phyloP scores from a whole-genome alignment of 2,888 invertebrate species.

The Lymantria dispar region DNA sequence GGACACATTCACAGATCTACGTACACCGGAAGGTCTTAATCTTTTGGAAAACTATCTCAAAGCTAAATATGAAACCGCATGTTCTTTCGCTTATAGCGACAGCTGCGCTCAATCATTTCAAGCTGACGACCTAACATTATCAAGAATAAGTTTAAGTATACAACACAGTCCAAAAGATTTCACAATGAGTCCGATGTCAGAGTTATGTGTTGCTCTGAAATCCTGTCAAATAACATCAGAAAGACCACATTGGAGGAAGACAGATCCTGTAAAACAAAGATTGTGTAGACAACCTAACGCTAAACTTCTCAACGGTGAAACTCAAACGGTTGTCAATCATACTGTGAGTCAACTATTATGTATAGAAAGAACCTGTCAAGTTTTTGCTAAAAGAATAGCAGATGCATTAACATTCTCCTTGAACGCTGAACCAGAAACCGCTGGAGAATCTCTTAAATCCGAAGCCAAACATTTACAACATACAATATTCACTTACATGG shows the following conservation, averaged over 20 bases:
- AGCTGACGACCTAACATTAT: constrained; percentile 56
- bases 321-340: constrained; percentile 44
- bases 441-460: constrained; percentile 82
- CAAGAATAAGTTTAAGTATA: constrained; percentile 54
- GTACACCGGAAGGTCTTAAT: constrained; percentile 87
- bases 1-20: constrained; percentile 90
- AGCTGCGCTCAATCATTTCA: constrained; percentile 53
- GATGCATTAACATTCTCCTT: constrained; percentile 83
- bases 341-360: constrained; percentile 68
- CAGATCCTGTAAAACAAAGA: constrained; percentile 59
- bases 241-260: constrained; percentile 58
- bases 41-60: constrained; percentile 89
- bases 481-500: constrained; percentile 86
- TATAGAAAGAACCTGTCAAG: constrained; percentile 76
- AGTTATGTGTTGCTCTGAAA: constrained; percentile 82
- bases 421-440: constrained; percentile 79
- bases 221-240: constrained; percentile 79
- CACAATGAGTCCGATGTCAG: constrained; percentile 80
- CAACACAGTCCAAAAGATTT: constrained; percentile 45
- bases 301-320: constrained; percentile 55
- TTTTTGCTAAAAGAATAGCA: constrained; percentile 87
- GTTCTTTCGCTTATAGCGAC: constrained; percentile 62
- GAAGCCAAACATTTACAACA: constrained; percentile 87
- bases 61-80: constrained; percentile 73
- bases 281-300: constrained; percentile 56